A percentile compares a stretch with the other conserved stretches of the same genome.
These are phyloP conservation scores for Minunthozetes semirufus DNA, from an alignment of 2,888 invertebrate species.

Conservation along the genomic window DNA sequence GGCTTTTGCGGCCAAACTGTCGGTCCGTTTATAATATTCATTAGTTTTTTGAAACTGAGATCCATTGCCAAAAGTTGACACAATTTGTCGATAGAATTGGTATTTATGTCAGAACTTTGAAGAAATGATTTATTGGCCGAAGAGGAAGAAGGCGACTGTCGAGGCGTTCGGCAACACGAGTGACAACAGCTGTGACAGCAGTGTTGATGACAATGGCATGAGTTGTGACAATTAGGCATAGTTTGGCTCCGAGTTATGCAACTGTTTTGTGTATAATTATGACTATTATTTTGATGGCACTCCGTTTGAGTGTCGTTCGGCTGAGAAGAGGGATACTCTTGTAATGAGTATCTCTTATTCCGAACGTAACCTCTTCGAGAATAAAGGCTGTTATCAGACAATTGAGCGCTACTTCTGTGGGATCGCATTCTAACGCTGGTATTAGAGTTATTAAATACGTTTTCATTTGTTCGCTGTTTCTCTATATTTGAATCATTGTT, in stretches of 20 bases:
- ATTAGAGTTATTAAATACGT: neutral
- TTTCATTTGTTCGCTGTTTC: neutral
- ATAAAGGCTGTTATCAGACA: neutral
- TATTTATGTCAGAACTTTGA: neutral
- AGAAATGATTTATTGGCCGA: neutral
- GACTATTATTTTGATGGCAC: neutral
- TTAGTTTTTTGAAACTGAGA: slow-evolving; percentile 30
- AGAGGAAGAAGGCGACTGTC: slow-evolving; percentile 13
- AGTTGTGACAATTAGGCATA: slow-evolving; percentile 36
- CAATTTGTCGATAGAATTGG: slow-evolving; percentile 30
- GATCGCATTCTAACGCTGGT: slow-evolving; percentile 3
- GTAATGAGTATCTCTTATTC: slow-evolving; percentile 33
- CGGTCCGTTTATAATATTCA: slow-evolving; percentile 29
- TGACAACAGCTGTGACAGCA: slow-evolving; percentile 26
- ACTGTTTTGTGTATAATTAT: neutral
- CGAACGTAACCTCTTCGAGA: neutral
- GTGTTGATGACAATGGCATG: slow-evolving; percentile 24
- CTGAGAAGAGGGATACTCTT: slow-evolving; percentile 5
- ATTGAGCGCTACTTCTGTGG: slow-evolving; percentile 12
- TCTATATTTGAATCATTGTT: slow-evolving; percentile 15
- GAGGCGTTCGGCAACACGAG: slow-evolving; percentile 30
- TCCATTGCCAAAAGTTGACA: slow-evolving; percentile 32
- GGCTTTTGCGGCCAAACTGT: neutral
- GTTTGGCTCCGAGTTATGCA: slow-evolving; percentile 27
- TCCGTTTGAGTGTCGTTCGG: neutral